Conservation (phyloP, 2,888 invertebrate species). For the Aromia moschata region DNA sequence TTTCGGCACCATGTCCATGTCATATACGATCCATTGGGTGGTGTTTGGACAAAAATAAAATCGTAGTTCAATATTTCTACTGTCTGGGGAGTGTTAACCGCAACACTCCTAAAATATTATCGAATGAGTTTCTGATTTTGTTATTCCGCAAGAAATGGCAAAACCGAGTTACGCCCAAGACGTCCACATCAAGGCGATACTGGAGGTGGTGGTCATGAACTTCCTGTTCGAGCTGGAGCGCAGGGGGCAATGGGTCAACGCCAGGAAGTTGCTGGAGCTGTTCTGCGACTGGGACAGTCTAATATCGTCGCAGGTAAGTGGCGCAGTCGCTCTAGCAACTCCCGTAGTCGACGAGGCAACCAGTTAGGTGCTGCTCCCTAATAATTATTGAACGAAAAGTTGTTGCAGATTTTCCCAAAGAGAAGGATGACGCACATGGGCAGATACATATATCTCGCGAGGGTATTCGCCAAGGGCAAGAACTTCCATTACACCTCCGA, state of each 20-base stretch:
- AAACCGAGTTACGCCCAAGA: constrained; percentile 29
- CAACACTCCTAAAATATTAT: no score
- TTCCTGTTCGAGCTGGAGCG: constrained; percentile 38
- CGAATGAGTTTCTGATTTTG: no score
- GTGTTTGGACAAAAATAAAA: no score
- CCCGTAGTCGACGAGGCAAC: no score
- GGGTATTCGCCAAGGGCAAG: constrained; percentile 28
- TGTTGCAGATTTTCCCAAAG: constrained; percentile 40
- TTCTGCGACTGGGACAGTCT: constrained; percentile 47
- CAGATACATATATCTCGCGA: constrained; percentile 45
- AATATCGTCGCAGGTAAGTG: constrained; percentile 44
- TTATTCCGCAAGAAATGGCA: constrained; percentile 32
- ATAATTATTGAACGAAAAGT: constrained; percentile 24
- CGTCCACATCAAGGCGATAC: constrained; percentile 33
- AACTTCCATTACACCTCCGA: constrained; percentile 43
- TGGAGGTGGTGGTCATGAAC: constrained; percentile 47
- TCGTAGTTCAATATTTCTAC: no score
- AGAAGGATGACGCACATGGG: constrained; percentile 39
- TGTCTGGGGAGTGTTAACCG: no score
- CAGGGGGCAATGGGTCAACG: constrained; percentile 28
- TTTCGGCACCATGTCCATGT: no score
- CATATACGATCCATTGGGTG: no score
- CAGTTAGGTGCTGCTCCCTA: no score
- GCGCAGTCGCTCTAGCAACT: no score
- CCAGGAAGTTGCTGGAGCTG: constrained; percentile 35